phyloP scores from a whole-genome alignment of 2,797 vertebrate genomes.

The Arctocebus calabarensis region DNA sequence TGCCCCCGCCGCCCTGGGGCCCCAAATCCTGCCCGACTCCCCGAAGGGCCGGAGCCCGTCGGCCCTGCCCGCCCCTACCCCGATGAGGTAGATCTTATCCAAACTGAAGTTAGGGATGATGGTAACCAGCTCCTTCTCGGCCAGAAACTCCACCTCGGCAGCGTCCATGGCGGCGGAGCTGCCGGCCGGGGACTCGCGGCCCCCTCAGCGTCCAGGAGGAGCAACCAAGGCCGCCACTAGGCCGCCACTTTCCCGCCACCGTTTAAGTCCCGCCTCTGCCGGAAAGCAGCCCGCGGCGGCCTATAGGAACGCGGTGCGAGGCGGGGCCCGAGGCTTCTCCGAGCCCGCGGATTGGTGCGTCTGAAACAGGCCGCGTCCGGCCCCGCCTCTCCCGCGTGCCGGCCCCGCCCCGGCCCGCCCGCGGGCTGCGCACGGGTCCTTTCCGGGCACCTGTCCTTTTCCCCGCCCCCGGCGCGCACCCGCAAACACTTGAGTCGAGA shows the following conservation, averaged over 20 bases:
- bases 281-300: not conserved
- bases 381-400: fast-evolving
- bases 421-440: fast-evolving
- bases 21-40: fast-evolving
- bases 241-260: constrained; percentile 49
- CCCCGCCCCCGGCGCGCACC: not conserved
- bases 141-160: constrained; percentile 95
- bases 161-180: constrained; percentile 90
- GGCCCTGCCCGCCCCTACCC: constrained; percentile 86
- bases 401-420: fast-evolving
- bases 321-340: not conserved
- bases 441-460: fast-evolving
- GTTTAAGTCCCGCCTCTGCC: not conserved
- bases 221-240: fast-evolving
- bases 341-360: constrained; percentile 56
- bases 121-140: constrained; percentile 95
- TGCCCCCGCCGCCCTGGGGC: not conserved
- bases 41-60: no score
- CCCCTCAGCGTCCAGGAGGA: fast-evolving
- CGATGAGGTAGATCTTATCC: constrained; percentile 96
- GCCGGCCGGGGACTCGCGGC: fast-evolving
- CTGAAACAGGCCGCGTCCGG: not conserved
- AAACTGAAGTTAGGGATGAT: constrained; percentile 98
- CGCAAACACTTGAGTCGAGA: not conserved
- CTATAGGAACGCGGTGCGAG: constrained; percentile 27